A percentile compares a stretch with the other conserved stretches of the same genome.
Conservation (phyloP, 2,888 invertebrate species). For the Conomelus anceps region DNA sequence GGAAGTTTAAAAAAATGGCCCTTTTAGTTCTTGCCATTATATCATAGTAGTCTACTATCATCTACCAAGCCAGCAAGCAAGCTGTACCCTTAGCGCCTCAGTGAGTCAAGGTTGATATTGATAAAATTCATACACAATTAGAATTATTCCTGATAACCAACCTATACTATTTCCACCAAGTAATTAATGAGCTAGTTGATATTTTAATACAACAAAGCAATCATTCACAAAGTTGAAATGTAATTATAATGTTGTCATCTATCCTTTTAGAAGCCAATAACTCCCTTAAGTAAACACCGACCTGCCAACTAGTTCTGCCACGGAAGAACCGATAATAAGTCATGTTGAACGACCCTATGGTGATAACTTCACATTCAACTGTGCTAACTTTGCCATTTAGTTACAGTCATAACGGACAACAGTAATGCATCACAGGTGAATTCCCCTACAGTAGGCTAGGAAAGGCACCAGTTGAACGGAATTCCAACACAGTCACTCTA, state of each 20-base stretch:
- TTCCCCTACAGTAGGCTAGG: background rate
- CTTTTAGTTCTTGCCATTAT: no score
- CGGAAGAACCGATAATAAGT: background rate
- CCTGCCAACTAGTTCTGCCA: background rate
- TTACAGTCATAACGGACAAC: background rate
- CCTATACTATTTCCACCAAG: background rate
- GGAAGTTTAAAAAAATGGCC: no score
- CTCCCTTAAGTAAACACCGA: background rate
- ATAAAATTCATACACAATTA: background rate
- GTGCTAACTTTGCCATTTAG: background rate
- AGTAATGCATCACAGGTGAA: background rate
- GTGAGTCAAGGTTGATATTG: no score
- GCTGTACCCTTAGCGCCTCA: background rate
- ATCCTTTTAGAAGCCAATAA: background rate
- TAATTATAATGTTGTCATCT: background rate
- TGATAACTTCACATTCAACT: background rate
- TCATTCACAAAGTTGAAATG: background rate
- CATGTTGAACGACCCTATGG: background rate
- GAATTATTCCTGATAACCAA: background rate
- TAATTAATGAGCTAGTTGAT: background rate
- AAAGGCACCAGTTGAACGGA: background rate
- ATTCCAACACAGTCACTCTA: background rate
- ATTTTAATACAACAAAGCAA: background rate
- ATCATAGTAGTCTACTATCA: no score
- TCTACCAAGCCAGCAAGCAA: no score